These are phyloP conservation scores for Oncorhynchus nerka DNA, from an alignment of 2,113 vertebrate genomes.

Conservation along the genomic window DNA sequence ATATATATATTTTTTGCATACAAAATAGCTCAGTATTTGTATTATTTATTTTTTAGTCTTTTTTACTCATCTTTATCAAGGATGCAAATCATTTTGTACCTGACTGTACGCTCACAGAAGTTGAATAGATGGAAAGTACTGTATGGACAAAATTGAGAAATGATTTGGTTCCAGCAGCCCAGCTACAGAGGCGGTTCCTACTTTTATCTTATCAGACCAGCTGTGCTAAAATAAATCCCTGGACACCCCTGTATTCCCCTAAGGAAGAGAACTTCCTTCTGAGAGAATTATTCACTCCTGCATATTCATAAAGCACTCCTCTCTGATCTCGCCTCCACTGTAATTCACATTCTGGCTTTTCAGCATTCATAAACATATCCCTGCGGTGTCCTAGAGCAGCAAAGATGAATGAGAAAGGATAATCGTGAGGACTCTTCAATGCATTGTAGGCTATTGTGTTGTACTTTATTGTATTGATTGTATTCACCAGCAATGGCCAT, in stretches of 20 bases:
- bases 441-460: background rate
- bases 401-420: background rate
- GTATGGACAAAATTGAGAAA: too few species aligned
- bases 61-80: too few species aligned
- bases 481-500: background rate
- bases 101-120: too few species aligned
- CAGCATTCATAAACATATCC: background rate
- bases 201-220: background rate
- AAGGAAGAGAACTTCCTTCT: background rate
- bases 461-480: background rate
- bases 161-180: too few species aligned
- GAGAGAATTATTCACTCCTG: background rate
- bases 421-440: background rate
- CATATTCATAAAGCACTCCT: background rate
- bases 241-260: background rate
- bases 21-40: too few species aligned
- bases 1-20: too few species aligned
- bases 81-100: too few species aligned
- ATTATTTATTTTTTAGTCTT: too few species aligned
- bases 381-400: background rate
- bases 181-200: background rate
- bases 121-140: too few species aligned
- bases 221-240: background rate
- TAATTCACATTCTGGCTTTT: background rate
- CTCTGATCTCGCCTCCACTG: background rate